Evolutionary conservation across 1,140 invertebrate genomes (phyloP), one percentile per base, ranked within the genome.

Genomic region (Procambarus virginalis): DNA sequence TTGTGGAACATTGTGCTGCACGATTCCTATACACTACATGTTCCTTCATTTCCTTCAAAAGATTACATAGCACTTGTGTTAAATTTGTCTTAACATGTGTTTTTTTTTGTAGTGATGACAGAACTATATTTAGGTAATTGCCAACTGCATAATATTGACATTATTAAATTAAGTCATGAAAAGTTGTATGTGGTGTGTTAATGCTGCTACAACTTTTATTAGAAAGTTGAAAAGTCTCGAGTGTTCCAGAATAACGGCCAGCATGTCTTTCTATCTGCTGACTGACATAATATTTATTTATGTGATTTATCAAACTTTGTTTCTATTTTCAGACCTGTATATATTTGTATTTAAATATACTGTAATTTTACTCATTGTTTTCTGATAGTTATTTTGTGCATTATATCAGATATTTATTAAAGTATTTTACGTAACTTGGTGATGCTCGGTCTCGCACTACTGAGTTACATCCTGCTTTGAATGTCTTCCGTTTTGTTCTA

Each of bases 321-420:
- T 73, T 34, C 4, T 64, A 20, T 64, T 3, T 10, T 8, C 20
- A 64, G 9, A 64, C 60, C 9, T 22, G 68, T 70, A 10, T 22
- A 34, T 70, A 34, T 34, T 0, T 73, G n/a, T 34, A 5, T 22
- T 34, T 73, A 34, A 6, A 34, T 4, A 34, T 73, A 73, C 22
- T 73, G 5, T 34, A 55, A 55, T 55, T 73, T 20, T 14, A 64
- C 60, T 64, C 20, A 17, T 64, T 64, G 55, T 68, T 73, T 73
- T 73, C 60, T 64, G 5, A 22, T 73, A 73, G n/a, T 73, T 73
- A 73, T 73, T 73, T 73, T 73, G 22, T 73, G 68, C 5, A 34
- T 70, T 70, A 70, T 73, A 73, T 68, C 64, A 68, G 12, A 68
- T 73, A 73, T 73, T 73, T 73, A 73, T 73, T 73, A 73, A 5